phyloP scores from a whole-genome alignment of 2,113 vertebrate genomes.

The Poeciliopsis prolifica region DNA sequence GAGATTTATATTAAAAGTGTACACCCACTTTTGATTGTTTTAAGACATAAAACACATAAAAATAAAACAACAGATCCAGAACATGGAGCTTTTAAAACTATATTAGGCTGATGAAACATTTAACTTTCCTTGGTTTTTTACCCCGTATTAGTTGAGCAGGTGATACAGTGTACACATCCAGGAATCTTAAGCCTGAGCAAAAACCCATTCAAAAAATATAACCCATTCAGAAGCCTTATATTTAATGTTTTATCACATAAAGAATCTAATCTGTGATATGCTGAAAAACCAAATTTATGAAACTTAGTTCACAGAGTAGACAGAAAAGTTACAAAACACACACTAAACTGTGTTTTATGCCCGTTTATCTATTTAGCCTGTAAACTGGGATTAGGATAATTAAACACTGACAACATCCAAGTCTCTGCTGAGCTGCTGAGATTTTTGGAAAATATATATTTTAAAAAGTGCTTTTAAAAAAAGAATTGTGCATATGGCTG shows the following conservation, averaged over 20 bases:
- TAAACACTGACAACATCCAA: background rate
- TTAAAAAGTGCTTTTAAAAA: slow-evolving; percentile 7
- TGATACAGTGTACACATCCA: background rate
- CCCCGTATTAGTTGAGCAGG: slow-evolving; percentile 14
- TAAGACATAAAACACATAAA: background rate
- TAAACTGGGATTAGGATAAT: background rate
- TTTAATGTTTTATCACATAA: background rate
- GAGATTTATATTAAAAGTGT: background rate
- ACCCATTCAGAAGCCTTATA: background rate
- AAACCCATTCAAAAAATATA: slow-evolving; percentile 20
- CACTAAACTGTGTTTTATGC: background rate
- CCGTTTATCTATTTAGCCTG: background rate
- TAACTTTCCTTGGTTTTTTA: background rate
- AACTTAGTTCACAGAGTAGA: background rate
- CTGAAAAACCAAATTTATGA: background rate
- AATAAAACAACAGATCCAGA: background rate
- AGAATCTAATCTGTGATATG: too few species aligned
- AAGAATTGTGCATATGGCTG: slow-evolving; percentile 20
- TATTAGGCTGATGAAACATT: slow-evolving; percentile 7
- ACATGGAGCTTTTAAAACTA: background rate
- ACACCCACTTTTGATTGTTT: too few species aligned
- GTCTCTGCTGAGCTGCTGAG: background rate
- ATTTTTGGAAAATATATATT: background rate
- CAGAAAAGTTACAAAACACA: background rate
- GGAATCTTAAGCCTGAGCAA: background rate